phyloP scores from a whole-genome alignment of 2,888 invertebrate species.

The Oscheius onirici region DNA sequence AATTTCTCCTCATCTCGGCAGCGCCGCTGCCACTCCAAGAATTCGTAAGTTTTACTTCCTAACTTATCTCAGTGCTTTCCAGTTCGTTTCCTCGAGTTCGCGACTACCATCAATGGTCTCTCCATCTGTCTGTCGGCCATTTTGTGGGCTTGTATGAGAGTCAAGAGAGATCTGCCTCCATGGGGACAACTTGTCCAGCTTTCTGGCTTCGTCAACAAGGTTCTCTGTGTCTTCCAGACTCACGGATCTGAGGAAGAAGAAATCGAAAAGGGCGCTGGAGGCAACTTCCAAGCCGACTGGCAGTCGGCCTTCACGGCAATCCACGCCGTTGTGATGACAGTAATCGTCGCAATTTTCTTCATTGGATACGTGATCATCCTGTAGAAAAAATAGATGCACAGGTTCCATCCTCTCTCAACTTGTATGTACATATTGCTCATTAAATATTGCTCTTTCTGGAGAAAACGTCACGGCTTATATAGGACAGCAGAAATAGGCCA shows the following conservation, averaged over 20 bases:
- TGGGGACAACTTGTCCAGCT: slow-evolving; percentile 64
- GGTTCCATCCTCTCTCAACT: not conserved
- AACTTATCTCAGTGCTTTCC: slow-evolving; percentile 19
- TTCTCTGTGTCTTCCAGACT: slow-evolving; percentile 66
- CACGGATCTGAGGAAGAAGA: slow-evolving; percentile 61
- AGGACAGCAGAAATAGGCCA: too few species aligned
- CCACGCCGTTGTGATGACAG: slow-evolving; percentile 61
- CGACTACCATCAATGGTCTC: slow-evolving; percentile 64
- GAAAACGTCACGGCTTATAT: too few species aligned
- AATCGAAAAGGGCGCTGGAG: slow-evolving; percentile 57
- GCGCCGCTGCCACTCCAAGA: slow-evolving; percentile 64
- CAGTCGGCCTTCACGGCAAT: slow-evolving; percentile 64
- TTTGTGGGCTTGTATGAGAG: slow-evolving; percentile 56
- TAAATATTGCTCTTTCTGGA: not conserved
- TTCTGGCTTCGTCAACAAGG: slow-evolving; percentile 64
- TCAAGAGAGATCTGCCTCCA: slow-evolving; percentile 64
- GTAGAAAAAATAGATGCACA: not conserved
- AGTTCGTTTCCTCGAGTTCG: slow-evolving; percentile 69
- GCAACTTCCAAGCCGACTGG: slow-evolving; percentile 63
- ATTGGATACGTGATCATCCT: slow-evolving; percentile 51
- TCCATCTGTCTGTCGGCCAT: slow-evolving; percentile 62
- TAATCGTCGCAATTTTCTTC: slow-evolving; percentile 59
- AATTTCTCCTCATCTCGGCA: slow-evolving; percentile 66
- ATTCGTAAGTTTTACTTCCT: slow-evolving; percentile 51
- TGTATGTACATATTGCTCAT: slow-evolving; percentile 28